phyloP scores from a whole-genome alignment of 2,113 vertebrate genomes.

The Ameiurus melas region DNA sequence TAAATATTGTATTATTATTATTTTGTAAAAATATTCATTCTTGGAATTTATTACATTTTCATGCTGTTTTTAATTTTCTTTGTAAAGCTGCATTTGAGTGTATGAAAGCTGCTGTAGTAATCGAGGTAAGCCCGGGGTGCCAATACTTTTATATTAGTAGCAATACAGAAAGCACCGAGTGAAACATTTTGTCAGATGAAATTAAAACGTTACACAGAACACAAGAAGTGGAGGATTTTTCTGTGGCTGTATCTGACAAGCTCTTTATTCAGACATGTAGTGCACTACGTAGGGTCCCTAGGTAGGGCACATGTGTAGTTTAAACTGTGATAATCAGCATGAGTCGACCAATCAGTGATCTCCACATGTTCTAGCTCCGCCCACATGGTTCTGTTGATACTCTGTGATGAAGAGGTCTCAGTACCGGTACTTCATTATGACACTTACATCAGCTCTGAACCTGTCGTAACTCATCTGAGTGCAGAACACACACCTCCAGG shows the following conservation, averaged over 20 bases:
- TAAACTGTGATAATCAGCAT: background rate
- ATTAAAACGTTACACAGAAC: too few species aligned
- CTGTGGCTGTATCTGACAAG: background rate
- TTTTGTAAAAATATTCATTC: background rate
- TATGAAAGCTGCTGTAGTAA: too few species aligned
- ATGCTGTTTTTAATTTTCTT: background rate
- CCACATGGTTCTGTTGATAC: background rate
- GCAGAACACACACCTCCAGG: constrained; percentile 72
- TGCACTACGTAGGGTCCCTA: background rate
- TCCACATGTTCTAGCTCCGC: background rate
- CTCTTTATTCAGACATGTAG: background rate
- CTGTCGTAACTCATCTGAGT: constrained; percentile 73
- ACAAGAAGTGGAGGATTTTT: too few species aligned
- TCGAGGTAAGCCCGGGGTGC: too few species aligned
- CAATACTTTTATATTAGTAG: too few species aligned
- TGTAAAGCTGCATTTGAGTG: too few species aligned
- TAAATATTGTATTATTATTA: too few species aligned
- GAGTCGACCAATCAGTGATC: background rate
- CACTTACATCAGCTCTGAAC: constrained; percentile 9
- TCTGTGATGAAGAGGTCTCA: background rate
- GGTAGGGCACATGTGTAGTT: background rate
- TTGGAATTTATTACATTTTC: background rate
- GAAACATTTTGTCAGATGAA: too few species aligned
- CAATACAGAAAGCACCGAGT: too few species aligned
- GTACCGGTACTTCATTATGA: background rate